These are phyloP conservation scores for Standfussiana lucernea DNA, from an alignment of 2,888 invertebrate species.

Conservation along the genomic window DNA sequence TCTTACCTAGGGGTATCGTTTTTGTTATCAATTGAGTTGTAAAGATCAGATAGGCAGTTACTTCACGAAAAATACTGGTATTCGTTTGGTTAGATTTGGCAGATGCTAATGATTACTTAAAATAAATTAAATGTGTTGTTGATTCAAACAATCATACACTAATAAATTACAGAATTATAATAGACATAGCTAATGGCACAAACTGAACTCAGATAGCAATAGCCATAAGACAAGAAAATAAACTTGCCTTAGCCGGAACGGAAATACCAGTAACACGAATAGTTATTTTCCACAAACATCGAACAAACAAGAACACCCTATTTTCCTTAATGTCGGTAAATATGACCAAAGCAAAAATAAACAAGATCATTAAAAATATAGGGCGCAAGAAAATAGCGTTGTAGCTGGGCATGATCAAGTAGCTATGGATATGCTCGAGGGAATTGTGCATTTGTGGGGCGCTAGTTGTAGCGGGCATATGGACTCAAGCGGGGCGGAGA, in stretches of 20 bases:
- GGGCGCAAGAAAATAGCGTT: slow-evolving; percentile 56
- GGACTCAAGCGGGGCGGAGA: slow-evolving; percentile 3
- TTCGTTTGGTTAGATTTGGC: not conserved
- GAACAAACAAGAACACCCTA: slow-evolving; percentile 10
- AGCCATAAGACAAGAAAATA: not conserved
- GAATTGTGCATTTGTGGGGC: slow-evolving; percentile 27
- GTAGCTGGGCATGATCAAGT: slow-evolving; percentile 56
- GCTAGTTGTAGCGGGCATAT: slow-evolving; percentile 32
- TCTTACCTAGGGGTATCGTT: not conserved
- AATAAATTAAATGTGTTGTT: not conserved
- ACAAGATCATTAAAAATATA: slow-evolving; percentile 70
- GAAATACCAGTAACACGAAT: not conserved
- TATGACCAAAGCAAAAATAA: slow-evolving; percentile 63
- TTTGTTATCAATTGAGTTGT: not conserved
- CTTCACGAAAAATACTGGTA: not conserved
- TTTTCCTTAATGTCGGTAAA: slow-evolving; percentile 33
- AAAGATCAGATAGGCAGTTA: not conserved
- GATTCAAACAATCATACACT: not conserved
- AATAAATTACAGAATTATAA: not conserved
- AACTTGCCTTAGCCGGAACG: not conserved
- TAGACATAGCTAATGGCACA: not conserved
- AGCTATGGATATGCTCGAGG: slow-evolving; percentile 36
- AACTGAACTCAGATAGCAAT: not conserved
- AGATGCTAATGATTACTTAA: rapidly evolving
- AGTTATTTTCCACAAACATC: slow-evolving; percentile 29